phyloP scores from a whole-genome alignment of 1,140 invertebrate species.

The Drosophila punjabiensis region DNA sequence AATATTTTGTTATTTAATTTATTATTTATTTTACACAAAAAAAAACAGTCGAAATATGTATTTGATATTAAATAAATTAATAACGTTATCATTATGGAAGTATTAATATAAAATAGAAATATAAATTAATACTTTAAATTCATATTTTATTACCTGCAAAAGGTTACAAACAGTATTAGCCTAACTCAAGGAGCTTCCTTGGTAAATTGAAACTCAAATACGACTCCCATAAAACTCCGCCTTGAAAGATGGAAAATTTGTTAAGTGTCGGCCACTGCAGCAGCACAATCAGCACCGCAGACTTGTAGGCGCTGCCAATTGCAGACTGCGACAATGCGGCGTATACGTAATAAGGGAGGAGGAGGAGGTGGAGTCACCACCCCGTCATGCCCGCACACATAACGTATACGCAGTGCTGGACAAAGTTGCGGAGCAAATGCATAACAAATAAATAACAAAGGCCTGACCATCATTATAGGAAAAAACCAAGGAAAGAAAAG shows the following conservation, averaged over 20 bases:
- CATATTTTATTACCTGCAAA: not conserved
- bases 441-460: constrained; percentile 79
- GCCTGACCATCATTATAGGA: constrained; percentile 62
- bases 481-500: constrained; percentile 9
- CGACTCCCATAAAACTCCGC: constrained; percentile 16
- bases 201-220: not conserved
- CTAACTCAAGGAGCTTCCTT: not conserved
- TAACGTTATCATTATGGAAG: too few relatives aligned
- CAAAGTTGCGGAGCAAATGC: constrained; percentile 55
- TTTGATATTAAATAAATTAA: too few relatives aligned
- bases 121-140: too few relatives aligned
- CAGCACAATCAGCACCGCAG: constrained; percentile 61
- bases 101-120: not conserved
- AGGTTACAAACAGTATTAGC: not conserved
- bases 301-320: constrained; percentile 80
- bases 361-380: constrained; percentile 13
- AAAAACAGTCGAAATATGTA: too few relatives aligned
- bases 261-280: constrained; percentile 34
- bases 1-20: not conserved
- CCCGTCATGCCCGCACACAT: constrained; percentile 29
- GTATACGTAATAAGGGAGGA: constrained; percentile 55
- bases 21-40: not conserved
- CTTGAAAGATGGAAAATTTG: constrained; percentile 48
- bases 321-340: constrained; percentile 71
- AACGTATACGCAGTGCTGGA: constrained; percentile 59